Conservation (phyloP, 53 echinoderm and acorn worm species). For the Stichopus horrens region DNA sequence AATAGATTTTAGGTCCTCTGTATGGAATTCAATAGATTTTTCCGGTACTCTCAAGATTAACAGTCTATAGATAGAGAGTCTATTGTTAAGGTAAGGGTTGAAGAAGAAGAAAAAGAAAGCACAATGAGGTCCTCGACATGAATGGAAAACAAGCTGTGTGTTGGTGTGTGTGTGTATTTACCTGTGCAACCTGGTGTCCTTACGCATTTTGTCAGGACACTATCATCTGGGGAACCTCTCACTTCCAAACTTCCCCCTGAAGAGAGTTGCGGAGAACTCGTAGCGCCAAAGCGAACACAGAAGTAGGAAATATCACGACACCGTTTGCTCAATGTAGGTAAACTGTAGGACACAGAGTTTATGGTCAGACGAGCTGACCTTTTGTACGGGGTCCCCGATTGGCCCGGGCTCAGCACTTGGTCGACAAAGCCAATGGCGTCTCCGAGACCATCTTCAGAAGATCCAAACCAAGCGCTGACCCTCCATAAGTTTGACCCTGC, state of each 20-base stretch:
- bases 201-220: conserved; percentile 11
- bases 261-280: background rate
- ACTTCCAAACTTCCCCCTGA: background rate
- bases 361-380: conserved; percentile 18
- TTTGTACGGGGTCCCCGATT: conserved; percentile 5
- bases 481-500: conserved; percentile 19
- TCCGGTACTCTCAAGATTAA: too few relatives aligned
- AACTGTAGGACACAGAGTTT: background rate
- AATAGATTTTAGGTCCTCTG: too few relatives aligned
- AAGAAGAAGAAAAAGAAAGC: too few relatives aligned
- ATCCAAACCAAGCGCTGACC: conserved; percentile 34
- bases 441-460: conserved; percentile 2
- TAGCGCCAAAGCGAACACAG: conserved; percentile 8
- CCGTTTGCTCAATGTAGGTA: background rate
- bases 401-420: background rate
- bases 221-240: conserved; percentile 9
- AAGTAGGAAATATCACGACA: conserved; percentile 10
- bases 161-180: background rate
- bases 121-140: too few relatives aligned
- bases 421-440: background rate
- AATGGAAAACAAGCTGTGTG: too few relatives aligned
- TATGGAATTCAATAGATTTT: too few relatives aligned
- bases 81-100: too few relatives aligned
- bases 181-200: background rate
- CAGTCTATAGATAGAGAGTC: too few relatives aligned